Evolutionary conservation across 1,140 invertebrate genomes (phyloP).

Genomic region (Penaeus indicus): DNA sequence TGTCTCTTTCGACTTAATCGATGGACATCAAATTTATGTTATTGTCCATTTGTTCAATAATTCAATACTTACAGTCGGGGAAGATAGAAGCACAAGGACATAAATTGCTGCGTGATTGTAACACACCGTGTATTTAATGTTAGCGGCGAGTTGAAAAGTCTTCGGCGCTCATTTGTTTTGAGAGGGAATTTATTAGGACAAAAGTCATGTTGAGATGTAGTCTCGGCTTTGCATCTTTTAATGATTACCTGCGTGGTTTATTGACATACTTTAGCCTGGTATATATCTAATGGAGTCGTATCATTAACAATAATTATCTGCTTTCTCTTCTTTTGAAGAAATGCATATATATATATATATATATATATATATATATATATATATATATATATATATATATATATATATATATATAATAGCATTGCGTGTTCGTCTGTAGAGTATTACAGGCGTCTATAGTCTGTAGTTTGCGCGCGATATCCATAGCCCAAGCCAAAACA

Average conservation of each 20-base stretch:
- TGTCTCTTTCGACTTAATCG: constrained; percentile 45
- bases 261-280: not conserved
- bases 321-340: too few relatives aligned
- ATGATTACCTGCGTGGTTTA: constrained; percentile 9
- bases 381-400: too few relatives aligned
- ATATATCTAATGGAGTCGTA: too few relatives aligned
- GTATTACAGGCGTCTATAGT: too few relatives aligned
- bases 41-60: constrained; percentile 54
- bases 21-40: constrained; percentile 49
- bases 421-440: too few relatives aligned
- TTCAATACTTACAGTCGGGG: constrained; percentile 51
- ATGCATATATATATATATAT: too few relatives aligned
- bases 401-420: too few relatives aligned
- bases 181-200: constrained; percentile 29
- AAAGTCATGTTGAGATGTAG: constrained; percentile 44
- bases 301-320: too few relatives aligned
- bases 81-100: constrained; percentile 44
- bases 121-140: constrained; percentile 38
- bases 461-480: too few relatives aligned
- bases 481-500: too few relatives aligned
- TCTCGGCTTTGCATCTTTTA: constrained; percentile 40
- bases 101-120: constrained; percentile 52
- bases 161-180: constrained; percentile 45
- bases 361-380: too few relatives aligned
- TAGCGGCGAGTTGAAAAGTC: constrained; percentile 1